Evolutionary conservation across 2,888 invertebrate species (phyloP).

Genomic region (Chloroclysta siterata): DNA sequence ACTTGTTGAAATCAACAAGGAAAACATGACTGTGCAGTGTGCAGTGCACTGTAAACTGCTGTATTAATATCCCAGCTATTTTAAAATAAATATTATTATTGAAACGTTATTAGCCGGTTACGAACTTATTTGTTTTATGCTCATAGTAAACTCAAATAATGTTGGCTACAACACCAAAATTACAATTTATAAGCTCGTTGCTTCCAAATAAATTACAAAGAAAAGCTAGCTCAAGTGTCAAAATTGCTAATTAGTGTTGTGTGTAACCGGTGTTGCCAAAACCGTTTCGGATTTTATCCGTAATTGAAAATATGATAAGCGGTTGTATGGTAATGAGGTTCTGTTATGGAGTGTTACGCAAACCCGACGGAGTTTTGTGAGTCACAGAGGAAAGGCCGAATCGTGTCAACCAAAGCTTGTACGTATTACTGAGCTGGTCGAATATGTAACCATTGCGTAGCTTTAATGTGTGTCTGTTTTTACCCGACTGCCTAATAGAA

Average conservation of each 20-base stretch:
- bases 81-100: neutral
- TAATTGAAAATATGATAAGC: conserved; percentile 46
- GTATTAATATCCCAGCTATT: conserved; percentile 26
- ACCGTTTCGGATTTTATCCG: conserved; percentile 26
- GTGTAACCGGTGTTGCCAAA: conserved; percentile 30
- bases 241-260: conserved; percentile 37
- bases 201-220: too few relatives aligned
- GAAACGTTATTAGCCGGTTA: too few relatives aligned
- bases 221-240: neutral
- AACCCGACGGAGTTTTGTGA: conserved; percentile 42
- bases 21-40: conserved; percentile 11
- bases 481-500: too few relatives aligned
- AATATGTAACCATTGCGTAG: conserved; percentile 34
- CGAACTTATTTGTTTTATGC: too few relatives aligned
- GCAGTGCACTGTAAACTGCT: conserved; percentile 9
- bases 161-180: too few relatives aligned
- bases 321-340: conserved; percentile 45
- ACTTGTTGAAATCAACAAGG: neutral
- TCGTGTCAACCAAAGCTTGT: conserved; percentile 39
- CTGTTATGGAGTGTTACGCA: conserved; percentile 49
- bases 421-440: conserved; percentile 29
- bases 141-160: too few relatives aligned
- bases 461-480: conserved; percentile 16
- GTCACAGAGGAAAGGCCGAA: conserved; percentile 46
- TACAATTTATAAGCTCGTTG: too few relatives aligned